Percentiles rank a stretch among this genome's conserved stretches.
Conservation (phyloP, 2,113 vertebrate species). For the Chiloscyllium plagiosum region DNA sequence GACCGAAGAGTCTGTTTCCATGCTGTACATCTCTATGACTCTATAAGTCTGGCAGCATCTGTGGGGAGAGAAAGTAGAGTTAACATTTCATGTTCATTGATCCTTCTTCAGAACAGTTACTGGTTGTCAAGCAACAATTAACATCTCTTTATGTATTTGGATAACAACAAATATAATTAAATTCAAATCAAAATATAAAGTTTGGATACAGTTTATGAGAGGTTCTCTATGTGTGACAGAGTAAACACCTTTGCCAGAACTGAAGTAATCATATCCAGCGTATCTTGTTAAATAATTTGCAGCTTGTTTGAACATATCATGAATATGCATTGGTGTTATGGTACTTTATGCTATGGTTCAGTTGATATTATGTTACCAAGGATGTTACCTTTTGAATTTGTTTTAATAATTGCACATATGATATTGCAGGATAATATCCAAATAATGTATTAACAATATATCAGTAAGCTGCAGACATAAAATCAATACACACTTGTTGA, state of each 20-base stretch:
- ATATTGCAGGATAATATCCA: not conserved
- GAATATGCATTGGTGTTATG: not conserved
- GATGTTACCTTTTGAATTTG: not conserved
- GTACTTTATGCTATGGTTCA: not conserved
- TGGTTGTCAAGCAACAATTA: not conserved
- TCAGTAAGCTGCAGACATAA: not conserved
- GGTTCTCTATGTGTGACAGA: not conserved
- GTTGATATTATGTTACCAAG: not conserved
- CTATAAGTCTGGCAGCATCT: no score
- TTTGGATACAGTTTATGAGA: not conserved
- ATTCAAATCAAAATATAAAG: not conserved
- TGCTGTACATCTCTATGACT: no score
- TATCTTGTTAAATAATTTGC: not conserved
- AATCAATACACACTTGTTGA: not conserved
- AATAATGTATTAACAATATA: not conserved
- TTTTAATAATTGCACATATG: not conserved
- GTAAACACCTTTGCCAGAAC: not conserved
- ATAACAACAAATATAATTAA: not conserved
- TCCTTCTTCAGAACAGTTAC: no score
- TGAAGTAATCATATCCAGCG: not conserved
- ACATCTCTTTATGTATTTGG: not conserved
- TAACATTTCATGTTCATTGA: no score
- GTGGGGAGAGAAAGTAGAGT: no score
- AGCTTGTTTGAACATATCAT: not conserved
- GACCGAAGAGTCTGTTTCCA: no score